phyloP scores from a whole-genome alignment of 2,113 vertebrate species.

The Scomber colias region DNA sequence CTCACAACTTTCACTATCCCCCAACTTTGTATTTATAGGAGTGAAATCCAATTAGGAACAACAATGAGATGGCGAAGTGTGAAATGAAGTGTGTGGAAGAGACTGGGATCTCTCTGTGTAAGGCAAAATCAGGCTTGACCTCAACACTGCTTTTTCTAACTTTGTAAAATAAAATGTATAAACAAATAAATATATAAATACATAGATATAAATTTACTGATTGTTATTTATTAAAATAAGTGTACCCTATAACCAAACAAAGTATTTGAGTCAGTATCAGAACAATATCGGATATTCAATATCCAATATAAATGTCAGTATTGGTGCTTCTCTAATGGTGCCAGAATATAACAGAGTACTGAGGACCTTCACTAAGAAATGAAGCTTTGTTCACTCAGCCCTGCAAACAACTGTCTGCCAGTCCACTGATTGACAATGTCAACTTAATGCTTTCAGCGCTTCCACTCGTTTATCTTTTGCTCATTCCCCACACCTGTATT shows the following conservation, averaged over 20 bases:
- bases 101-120: no score
- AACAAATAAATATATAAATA: no score
- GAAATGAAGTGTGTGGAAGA: neutral
- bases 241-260: no score
- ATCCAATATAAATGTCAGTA: no score
- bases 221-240: no score
- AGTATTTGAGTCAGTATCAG: no score
- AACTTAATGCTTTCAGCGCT: conserved; percentile 3
- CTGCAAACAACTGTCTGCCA: neutral
- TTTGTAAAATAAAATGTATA: no score
- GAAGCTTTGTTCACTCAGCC: neutral
- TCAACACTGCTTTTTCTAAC: no score
- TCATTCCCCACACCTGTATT: neutral
- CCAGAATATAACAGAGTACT: neutral
- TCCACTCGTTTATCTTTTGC: neutral
- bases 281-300: no score
- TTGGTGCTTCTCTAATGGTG: no score
- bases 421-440: neutral
- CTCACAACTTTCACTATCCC: conserved; percentile 4
- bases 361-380: neutral
- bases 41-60: conserved; percentile 8
- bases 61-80: neutral
- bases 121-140: no score
- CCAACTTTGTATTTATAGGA: neutral
- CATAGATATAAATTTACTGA: no score